phyloP scores from a whole-genome alignment of 53 echinoderm and acorn worm genomes.

The Astropecten irregularis region DNA sequence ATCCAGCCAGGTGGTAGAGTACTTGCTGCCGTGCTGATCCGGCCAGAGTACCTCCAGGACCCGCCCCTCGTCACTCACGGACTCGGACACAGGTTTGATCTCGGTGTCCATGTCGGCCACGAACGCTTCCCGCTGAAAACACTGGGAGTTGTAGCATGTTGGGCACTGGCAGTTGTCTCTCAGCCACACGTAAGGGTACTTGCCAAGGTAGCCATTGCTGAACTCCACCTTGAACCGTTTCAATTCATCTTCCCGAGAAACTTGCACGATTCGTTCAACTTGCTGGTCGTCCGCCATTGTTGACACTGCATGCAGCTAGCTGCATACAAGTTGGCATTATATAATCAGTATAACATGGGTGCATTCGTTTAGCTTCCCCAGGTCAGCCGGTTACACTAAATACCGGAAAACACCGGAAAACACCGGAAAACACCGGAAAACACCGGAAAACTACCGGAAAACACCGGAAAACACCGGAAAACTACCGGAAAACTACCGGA shows the following conservation, averaged over 20 bases:
- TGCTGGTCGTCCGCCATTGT: too few species aligned
- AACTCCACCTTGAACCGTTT: constrained; percentile 58
- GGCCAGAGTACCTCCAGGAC: constrained; percentile 40
- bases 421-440: too few species aligned
- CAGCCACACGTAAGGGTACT: constrained; percentile 86
- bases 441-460: too few species aligned
- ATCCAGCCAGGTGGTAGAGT: constrained; percentile 25
- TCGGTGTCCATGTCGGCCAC: constrained; percentile 62
- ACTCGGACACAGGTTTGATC: constrained; percentile 18
- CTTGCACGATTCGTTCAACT: too few species aligned
- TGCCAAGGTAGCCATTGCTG: constrained; percentile 11
- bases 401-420: too few species aligned
- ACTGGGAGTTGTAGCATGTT: constrained; percentile 59
- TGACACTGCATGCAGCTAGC: too few species aligned
- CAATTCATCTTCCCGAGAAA: constrained; percentile 27
- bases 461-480: too few species aligned
- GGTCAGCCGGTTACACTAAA: too few species aligned
- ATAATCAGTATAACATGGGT: too few species aligned
- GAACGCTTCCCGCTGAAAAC: constrained; percentile 18
- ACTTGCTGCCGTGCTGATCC: constrained; percentile 12
- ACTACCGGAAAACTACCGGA: too few species aligned
- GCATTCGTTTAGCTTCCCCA: too few species aligned
- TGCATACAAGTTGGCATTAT: too few species aligned
- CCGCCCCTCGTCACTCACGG: background rate
- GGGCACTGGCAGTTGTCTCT: constrained; percentile 79